Percentiles rank a stretch among this genome's conserved stretches.
These are phyloP conservation scores for Aphrophora alni DNA, from an alignment of 2,888 invertebrate species.

Conservation along the genomic window DNA sequence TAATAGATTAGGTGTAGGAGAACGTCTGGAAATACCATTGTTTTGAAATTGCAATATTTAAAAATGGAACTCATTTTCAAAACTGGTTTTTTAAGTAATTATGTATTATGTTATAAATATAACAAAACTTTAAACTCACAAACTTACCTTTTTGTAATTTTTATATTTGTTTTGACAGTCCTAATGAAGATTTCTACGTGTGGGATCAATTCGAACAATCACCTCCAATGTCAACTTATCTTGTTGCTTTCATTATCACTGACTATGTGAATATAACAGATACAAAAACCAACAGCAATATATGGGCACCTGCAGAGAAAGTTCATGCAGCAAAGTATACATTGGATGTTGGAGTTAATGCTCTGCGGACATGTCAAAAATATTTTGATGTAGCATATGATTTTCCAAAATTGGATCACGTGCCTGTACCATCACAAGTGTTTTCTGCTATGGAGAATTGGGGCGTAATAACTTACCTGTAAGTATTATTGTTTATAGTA, in stretches of 20 bases:
- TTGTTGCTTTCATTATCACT: conserved; percentile 71
- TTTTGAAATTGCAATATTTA: no score
- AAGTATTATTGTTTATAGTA: conserved; percentile 50
- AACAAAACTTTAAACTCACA: no score
- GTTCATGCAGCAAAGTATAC: not conserved
- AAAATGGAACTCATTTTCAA: no score
- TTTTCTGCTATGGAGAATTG: conserved; percentile 84
- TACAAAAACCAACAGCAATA: not conserved
- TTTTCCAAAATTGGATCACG: conserved; percentile 85
- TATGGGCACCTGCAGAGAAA: conserved; percentile 20
- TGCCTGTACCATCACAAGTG: conserved; percentile 85
- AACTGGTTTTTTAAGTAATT: no score
- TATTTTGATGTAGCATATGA: conserved; percentile 77
- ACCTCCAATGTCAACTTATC: conserved; percentile 90
- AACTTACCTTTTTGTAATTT: no score
- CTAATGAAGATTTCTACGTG: conserved; percentile 64
- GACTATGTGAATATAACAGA: not conserved
- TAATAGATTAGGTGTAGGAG: no score
- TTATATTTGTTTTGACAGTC: conserved; percentile 56
- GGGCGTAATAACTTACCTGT: conserved; percentile 81
- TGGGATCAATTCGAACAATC: conserved; percentile 77
- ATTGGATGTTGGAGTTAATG: conserved; percentile 70
- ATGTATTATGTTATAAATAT: no score
- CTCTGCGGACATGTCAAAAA: conserved; percentile 72
- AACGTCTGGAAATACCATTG: no score